These are phyloP conservation scores for Erebia palarica DNA, from an alignment of 2,888 invertebrate species.

Conservation along the genomic window DNA sequence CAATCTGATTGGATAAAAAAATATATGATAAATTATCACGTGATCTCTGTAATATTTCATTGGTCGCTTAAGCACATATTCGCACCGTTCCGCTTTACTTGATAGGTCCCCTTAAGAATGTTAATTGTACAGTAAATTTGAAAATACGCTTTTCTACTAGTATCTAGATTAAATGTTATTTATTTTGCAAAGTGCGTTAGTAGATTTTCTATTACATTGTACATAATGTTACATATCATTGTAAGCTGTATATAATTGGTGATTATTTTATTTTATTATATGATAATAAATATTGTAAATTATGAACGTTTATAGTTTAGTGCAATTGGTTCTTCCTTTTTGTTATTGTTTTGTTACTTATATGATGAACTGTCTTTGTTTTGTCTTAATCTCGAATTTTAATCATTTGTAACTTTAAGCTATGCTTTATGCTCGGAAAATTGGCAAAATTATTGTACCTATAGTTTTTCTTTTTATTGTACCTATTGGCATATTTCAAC, in stretches of 20 bases:
- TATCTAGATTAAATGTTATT: slow-evolving; percentile 51
- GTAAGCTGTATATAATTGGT: slow-evolving; percentile 56
- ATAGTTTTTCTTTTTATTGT: background rate
- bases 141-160: slow-evolving; percentile 47
- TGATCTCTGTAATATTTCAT: too few relatives aligned
- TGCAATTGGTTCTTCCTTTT: slow-evolving; percentile 1
- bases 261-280: slow-evolving; percentile 23
- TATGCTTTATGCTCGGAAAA: background rate
- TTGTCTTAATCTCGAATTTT: background rate
- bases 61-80: too few relatives aligned
- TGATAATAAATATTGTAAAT: slow-evolving; percentile 2
- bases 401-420: slow-evolving; percentile 8
- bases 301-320: background rate
- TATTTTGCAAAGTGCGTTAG: slow-evolving; percentile 51
- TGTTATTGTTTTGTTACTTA: slow-evolving; percentile 1
- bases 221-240: slow-evolving; percentile 69
- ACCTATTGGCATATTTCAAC: too few relatives aligned
- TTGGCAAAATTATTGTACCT: too few relatives aligned
- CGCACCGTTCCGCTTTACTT: too few relatives aligned
- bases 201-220: slow-evolving; percentile 53
- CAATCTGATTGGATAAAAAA: too few relatives aligned
- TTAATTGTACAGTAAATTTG: slow-evolving; percentile 5
- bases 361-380: background rate
- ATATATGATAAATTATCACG: too few relatives aligned
- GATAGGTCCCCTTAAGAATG: background rate